Percentiles rank a stretch among this genome's conserved stretches.
phyloP scores from a whole-genome alignment of 2,888 invertebrate species.

The Antheraea yamamai region DNA sequence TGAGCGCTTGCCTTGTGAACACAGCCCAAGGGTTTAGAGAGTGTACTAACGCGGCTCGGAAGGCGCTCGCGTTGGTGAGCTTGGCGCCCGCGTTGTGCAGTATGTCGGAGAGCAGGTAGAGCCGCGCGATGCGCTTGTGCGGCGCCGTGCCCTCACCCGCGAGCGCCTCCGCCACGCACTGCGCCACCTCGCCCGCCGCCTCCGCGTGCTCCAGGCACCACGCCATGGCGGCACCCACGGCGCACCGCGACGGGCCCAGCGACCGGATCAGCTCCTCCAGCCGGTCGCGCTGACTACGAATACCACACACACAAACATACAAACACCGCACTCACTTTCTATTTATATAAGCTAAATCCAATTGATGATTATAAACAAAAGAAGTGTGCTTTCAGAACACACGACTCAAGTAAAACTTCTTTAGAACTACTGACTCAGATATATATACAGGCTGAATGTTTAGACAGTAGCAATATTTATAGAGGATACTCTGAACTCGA shows the following conservation, averaged over 20 bases:
- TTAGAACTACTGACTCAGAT: too few species aligned
- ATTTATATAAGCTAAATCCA: too few species aligned
- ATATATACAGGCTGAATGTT: too few species aligned
- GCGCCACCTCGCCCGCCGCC: constrained; percentile 96
- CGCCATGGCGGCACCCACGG: constrained; percentile 97
- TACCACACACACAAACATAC: constrained; percentile 40
- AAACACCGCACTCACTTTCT: too few species aligned
- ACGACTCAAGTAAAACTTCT: too few species aligned
- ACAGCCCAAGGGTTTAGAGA: background rate
- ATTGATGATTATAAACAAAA: too few species aligned
- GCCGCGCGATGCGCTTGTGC: constrained; percentile 93
- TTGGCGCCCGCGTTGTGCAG: constrained; percentile 98
- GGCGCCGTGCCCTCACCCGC: constrained; percentile 89
- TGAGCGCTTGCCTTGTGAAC: too few species aligned
- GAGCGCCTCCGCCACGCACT: constrained; percentile 94
- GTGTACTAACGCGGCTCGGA: constrained; percentile 88
- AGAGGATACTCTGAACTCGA: too few species aligned
- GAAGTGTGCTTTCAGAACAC: too few species aligned
- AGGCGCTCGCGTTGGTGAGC: constrained; percentile 97
- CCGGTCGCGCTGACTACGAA: constrained; percentile 93
- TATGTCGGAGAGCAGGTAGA: constrained; percentile 98
- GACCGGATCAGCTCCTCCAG: constrained; percentile 95
- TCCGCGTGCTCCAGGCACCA: constrained; percentile 99
- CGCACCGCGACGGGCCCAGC: constrained; percentile 89
- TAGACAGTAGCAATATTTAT: too few species aligned